phyloP scores from a whole-genome alignment of 2,888 invertebrate genomes.

The Deilephila elpenor region DNA sequence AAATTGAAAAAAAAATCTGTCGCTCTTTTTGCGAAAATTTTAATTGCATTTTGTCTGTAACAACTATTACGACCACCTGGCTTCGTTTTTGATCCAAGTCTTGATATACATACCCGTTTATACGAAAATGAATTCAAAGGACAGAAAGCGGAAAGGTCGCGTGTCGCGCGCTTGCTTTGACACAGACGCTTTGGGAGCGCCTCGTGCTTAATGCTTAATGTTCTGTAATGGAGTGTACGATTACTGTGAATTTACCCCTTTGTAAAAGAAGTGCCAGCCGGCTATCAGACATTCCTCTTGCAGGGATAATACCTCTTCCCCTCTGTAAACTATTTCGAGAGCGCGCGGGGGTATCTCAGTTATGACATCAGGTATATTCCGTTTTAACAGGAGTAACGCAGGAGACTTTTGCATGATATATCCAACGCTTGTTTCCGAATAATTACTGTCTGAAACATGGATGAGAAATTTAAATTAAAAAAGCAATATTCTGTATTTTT shows the following conservation, averaged over 20 bases:
- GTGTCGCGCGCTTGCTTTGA: background rate
- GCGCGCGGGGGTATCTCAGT: conserved; percentile 63
- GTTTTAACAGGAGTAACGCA: conserved; percentile 63
- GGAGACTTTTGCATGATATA: conserved; percentile 63
- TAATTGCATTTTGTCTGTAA: no score
- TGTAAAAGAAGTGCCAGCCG: conserved; percentile 76
- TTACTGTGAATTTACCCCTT: conserved; percentile 54
- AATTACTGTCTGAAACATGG: conserved; percentile 49
- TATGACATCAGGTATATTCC: conserved; percentile 64
- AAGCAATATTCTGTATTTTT: no score
- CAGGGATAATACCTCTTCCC: conserved; percentile 50
- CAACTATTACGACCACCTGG: no score
- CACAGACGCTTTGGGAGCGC: background rate
- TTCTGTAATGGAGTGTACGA: background rate
- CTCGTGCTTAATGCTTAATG: background rate
- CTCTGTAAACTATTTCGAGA: conserved; percentile 58
- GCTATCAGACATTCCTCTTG: conserved; percentile 70
- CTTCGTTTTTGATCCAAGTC: no score
- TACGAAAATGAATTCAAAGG: no score
- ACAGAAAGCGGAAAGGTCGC: background rate
- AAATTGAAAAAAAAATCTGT: no score
- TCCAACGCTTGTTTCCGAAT: conserved; percentile 44
- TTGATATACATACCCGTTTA: no score
- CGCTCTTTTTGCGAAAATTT: no score
- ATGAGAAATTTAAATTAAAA: background rate